These are phyloP conservation scores for Aphodius sticticus DNA, from an alignment of 2,888 invertebrate genomes.

Conservation along the genomic window DNA sequence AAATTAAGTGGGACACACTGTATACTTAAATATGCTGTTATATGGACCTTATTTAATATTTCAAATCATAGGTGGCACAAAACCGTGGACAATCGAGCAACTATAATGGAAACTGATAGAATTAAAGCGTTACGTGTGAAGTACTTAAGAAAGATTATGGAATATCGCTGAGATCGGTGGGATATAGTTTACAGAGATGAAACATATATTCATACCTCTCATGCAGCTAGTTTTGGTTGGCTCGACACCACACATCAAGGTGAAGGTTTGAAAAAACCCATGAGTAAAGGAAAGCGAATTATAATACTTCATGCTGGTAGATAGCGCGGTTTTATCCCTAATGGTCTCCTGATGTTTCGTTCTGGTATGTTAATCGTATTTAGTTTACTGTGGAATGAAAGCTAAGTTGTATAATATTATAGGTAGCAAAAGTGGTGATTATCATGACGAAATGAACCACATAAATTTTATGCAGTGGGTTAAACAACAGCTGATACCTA, in stretches of 20 bases:
- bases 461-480: slow-evolving; percentile 16
- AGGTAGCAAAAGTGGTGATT: slow-evolving; percentile 24
- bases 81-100: not conserved
- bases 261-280: not conserved
- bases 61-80: not conserved
- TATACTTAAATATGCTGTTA: too few species aligned
- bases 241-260: too few species aligned
- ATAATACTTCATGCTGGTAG: not conserved
- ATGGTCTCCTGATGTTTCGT: slow-evolving; percentile 18
- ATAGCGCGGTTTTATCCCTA: slow-evolving; percentile 13
- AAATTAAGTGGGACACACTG: too few species aligned
- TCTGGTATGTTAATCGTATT: not conserved
- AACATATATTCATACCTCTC: not conserved
- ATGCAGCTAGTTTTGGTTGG: not conserved
- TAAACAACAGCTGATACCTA: slow-evolving; percentile 18
- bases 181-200: not conserved
- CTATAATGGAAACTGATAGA: not conserved
- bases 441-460: slow-evolving; percentile 26
- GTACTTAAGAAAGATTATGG: not conserved
- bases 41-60: not conserved
- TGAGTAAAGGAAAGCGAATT: not conserved
- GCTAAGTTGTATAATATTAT: slow-evolving; percentile 1
- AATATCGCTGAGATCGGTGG: not conserved
- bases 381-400: not conserved
- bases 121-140: slow-evolving; percentile 4